Percentiles rank a stretch among this genome's conserved stretches.
phyloP scores from a whole-genome alignment of 2,113 vertebrate species.

The Caranx ignobilis region DNA sequence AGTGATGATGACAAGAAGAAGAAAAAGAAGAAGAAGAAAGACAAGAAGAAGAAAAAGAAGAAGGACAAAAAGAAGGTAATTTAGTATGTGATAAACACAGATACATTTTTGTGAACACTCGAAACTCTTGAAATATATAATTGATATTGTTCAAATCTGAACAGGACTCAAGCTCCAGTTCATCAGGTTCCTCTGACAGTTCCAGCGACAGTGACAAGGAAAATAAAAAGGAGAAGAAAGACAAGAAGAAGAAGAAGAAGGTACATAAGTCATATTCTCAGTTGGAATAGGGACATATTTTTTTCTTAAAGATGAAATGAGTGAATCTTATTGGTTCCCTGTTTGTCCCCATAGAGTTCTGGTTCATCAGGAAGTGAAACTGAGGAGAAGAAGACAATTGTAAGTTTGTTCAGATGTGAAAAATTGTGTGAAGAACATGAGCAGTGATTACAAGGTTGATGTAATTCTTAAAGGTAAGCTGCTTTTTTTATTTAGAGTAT shows the following conservation, averaged over 20 bases:
- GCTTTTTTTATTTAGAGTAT: background rate
- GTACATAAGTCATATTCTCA: background rate
- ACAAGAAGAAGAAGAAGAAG: constrained; percentile 52
- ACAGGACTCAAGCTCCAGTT: constrained; percentile 61
- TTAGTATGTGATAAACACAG: background rate
- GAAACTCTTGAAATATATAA: background rate
- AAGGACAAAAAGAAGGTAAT: constrained; percentile 64
- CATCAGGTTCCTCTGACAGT: constrained; percentile 48
- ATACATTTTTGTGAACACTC: background rate
- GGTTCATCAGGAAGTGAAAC: constrained; percentile 50
- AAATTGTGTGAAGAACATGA: background rate
- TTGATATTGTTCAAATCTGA: constrained; percentile 14
- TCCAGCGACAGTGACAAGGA: constrained; percentile 49
- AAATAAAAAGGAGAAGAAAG: constrained; percentile 58
- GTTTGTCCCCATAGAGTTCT: constrained; percentile 14
- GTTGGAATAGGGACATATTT: background rate
- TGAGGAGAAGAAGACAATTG: constrained; percentile 39
- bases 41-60: constrained; percentile 65
- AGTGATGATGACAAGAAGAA: constrained; percentile 70
- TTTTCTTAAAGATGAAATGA: background rate
- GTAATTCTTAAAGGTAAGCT: background rate
- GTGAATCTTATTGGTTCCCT: background rate
- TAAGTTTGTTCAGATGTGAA: constrained; percentile 17
- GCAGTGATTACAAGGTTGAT: background rate
- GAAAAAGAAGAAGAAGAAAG: constrained; percentile 62